phyloP scores from a whole-genome alignment of 2,888 invertebrate species.

The Caenorhabditis auriculariae region DNA sequence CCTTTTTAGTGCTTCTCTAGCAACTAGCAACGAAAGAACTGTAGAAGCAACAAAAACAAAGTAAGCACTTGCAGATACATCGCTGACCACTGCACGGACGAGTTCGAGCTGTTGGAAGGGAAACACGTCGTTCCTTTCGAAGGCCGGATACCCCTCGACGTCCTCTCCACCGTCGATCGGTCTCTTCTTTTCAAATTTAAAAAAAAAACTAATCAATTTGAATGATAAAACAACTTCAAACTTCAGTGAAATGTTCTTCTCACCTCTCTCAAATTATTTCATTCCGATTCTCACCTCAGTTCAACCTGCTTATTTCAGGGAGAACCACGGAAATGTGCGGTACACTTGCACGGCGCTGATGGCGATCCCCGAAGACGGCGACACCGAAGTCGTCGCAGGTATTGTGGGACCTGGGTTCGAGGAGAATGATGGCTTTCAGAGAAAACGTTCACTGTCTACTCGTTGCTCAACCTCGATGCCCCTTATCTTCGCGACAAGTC shows the following conservation, averaged over 20 bases:
- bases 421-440: too few relatives aligned
- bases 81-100: constrained; percentile 53
- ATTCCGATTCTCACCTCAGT: too few relatives aligned
- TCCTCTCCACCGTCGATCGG: constrained; percentile 46
- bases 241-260: too few relatives aligned
- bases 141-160: constrained; percentile 50
- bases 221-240: too few relatives aligned
- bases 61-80: constrained; percentile 48
- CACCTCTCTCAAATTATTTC: too few relatives aligned
- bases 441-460: constrained; percentile 50
- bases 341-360: constrained; percentile 58
- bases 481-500: constrained; percentile 54
- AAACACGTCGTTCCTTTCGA: constrained; percentile 51
- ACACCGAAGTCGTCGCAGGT: constrained; percentile 60
- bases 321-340: constrained; percentile 49
- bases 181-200: background rate
- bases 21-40: too few relatives aligned
- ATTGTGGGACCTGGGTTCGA: too few relatives aligned
- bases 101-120: constrained; percentile 51
- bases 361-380: constrained; percentile 59
- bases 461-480: constrained; percentile 57
- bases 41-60: too few relatives aligned
- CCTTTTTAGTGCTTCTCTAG: too few relatives aligned
- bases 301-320: too few relatives aligned
- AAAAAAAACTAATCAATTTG: too few relatives aligned